phyloP scores from a whole-genome alignment of 2,888 invertebrate genomes.

The Morinoia aosen region DNA sequence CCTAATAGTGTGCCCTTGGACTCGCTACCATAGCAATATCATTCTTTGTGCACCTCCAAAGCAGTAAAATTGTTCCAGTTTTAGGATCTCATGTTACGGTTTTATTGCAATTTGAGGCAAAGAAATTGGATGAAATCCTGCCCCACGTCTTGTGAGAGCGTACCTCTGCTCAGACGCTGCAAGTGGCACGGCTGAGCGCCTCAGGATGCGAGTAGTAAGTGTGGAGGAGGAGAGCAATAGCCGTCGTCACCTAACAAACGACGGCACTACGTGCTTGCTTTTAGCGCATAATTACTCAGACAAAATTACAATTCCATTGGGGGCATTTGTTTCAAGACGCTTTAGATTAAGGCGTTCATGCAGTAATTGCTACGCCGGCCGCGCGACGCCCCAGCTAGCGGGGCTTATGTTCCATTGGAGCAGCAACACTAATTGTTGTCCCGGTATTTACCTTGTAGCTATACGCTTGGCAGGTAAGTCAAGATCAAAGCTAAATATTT shows the following conservation, averaged over 20 bases:
- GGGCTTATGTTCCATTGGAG: background rate
- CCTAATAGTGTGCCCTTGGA: too few species aligned
- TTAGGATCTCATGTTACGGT: too few species aligned
- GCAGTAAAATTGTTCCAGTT: too few species aligned
- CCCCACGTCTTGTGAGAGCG: too few species aligned
- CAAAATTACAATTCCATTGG: conserved; percentile 45
- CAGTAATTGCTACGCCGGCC: background rate
- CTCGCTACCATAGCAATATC: too few species aligned
- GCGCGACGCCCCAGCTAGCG: too few species aligned
- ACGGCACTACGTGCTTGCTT: conserved; percentile 32
- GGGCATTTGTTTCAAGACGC: conserved; percentile 27
- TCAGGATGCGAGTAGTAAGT: background rate
- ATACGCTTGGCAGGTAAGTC: background rate
- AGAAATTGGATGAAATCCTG: too few species aligned
- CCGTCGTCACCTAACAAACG: conserved; percentile 15
- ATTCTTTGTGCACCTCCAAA: too few species aligned
- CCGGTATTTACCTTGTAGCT: background rate
- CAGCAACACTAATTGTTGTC: background rate
- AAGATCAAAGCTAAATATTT: background rate
- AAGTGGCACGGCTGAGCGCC: background rate
- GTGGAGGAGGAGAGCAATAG: background rate
- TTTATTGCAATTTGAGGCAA: too few species aligned
- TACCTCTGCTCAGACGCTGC: too few species aligned
- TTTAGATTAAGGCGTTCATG: conserved; percentile 47
- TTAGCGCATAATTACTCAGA: conserved; percentile 28